phyloP scores from a whole-genome alignment of 2,888 invertebrate species.

The Sesia bembeciformis region DNA sequence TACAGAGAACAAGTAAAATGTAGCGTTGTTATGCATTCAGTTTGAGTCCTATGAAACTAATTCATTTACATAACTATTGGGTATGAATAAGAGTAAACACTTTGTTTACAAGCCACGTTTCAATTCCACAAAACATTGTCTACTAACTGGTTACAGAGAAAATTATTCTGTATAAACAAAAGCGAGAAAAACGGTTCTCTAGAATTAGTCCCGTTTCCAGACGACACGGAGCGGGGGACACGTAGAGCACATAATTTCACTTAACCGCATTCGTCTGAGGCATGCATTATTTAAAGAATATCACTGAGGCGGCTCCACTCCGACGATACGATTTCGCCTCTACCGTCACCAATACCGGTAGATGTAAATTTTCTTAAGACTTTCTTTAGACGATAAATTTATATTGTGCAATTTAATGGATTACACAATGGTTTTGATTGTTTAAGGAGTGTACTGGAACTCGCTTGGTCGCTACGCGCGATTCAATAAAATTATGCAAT shows the following conservation, averaged over 20 bases:
- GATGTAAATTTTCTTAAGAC: too few relatives aligned
- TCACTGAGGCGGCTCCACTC: neutral
- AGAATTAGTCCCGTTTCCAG: constrained; percentile 9
- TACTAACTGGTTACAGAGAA: neutral
- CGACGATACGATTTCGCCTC: neutral
- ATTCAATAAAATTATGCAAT: too few relatives aligned
- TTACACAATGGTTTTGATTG: too few relatives aligned
- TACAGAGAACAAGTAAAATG: too few relatives aligned
- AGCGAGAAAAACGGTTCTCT: constrained; percentile 10
- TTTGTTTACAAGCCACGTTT: neutral
- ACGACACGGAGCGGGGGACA: constrained; percentile 8
- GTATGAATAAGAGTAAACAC: neutral
- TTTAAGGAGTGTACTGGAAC: too few relatives aligned
- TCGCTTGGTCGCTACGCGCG: too few relatives aligned
- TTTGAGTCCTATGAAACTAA: neutral
- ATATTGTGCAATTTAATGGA: too few relatives aligned
- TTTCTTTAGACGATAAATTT: too few relatives aligned
- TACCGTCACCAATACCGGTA: neutral
- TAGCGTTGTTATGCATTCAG: neutral
- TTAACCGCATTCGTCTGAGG: constrained; percentile 26
- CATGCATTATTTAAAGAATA: constrained; percentile 1
- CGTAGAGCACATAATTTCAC: constrained; percentile 33
- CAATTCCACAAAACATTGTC: neutral
- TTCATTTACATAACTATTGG: too few relatives aligned
- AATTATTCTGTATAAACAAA: constrained; percentile 8